phyloP scores from a whole-genome alignment of 1,140 invertebrate species.

The Heliothis subflexa region DNA sequence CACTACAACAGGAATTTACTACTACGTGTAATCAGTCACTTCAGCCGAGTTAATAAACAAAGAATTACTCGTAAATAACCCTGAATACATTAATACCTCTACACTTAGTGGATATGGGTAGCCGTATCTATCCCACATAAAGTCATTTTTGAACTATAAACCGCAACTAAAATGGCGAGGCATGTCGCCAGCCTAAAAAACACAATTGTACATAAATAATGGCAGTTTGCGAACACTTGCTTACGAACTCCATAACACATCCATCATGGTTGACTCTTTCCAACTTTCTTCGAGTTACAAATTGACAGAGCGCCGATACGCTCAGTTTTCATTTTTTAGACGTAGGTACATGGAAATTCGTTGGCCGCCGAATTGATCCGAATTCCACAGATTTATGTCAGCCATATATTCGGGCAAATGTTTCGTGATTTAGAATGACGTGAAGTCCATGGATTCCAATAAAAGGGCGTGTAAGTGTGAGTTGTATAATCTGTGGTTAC shows the following conservation, averaged over 20 bases:
- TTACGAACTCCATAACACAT: constrained; percentile 16
- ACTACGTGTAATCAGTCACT: no score
- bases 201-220: constrained; percentile 31
- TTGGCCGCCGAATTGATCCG: background rate
- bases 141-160: constrained; percentile 10
- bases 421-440: background rate
- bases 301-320: constrained; percentile 18
- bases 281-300: constrained; percentile 25
- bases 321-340: background rate
- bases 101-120: no score
- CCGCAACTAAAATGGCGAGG: constrained; percentile 2
- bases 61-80: no score
- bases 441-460: background rate
- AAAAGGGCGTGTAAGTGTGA: background rate
- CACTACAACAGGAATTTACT: no score
- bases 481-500: constrained; percentile 13
- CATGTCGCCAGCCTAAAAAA: constrained; percentile 24
- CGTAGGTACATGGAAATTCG: background rate
- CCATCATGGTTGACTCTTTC: constrained; percentile 19
- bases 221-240: constrained; percentile 18
- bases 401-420: background rate
- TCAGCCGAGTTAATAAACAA: no score
- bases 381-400: background rate
- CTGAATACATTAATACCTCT: no score
- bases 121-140: background rate